phyloP scores from a whole-genome alignment of 2,113 vertebrate genomes.

The Pardalotus punctatus region DNA sequence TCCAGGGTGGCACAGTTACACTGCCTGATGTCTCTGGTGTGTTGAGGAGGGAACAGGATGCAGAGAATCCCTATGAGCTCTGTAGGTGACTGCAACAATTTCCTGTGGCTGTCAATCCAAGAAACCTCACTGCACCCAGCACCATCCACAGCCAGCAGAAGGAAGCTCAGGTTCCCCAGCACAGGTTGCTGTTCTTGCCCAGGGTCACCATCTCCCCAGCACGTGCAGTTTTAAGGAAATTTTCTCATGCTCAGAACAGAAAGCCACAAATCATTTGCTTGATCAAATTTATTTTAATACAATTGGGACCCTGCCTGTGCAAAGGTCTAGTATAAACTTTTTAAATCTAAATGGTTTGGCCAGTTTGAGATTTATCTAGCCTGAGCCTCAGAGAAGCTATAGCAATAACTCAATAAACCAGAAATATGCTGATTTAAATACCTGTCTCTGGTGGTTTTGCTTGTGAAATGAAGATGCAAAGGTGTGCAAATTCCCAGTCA shows the following conservation, averaged over 20 bases:
- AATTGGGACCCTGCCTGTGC: neutral
- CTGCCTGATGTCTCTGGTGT: neutral
- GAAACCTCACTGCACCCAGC: neutral
- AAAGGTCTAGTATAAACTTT: neutral
- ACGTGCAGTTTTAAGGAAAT: neutral
- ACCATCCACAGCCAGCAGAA: neutral
- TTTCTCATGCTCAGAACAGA: neutral
- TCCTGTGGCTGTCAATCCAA: neutral
- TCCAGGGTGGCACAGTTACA: neutral
- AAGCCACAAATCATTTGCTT: neutral
- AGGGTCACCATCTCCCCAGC: neutral
- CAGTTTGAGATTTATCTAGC: neutral
- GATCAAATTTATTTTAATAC: neutral
- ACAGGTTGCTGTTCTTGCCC: neutral
- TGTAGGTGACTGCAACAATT: neutral
- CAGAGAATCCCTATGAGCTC: fast-evolving
- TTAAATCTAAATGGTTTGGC: neutral
- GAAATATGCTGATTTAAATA: neutral
- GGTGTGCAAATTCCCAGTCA: neutral
- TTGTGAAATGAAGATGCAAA: neutral
- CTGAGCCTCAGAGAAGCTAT: neutral
- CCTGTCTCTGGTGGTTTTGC: neutral
- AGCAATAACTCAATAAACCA: neutral
- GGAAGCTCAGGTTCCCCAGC: neutral
- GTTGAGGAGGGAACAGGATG: neutral